A percentile compares a stretch with the other conserved stretches of the same genome.
These are phyloP conservation scores for Tarsius wallacei DNA, from an alignment of 2,797 vertebrate genomes.

Conservation along the genomic window DNA sequence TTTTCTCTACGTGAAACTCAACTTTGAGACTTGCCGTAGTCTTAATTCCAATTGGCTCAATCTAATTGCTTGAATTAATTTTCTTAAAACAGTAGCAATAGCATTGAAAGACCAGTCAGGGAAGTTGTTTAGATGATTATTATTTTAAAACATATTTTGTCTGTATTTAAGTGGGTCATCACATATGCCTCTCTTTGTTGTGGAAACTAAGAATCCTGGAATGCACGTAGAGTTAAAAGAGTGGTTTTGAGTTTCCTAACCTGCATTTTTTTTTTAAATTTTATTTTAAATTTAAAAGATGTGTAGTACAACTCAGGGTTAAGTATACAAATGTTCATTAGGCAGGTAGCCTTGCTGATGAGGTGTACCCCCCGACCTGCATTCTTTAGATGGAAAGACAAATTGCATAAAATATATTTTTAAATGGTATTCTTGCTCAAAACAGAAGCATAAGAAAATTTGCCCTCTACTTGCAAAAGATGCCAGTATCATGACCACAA, in stretches of 20 bases:
- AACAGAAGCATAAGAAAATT: slow-evolving; percentile 46
- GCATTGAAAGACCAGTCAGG: slow-evolving; percentile 13
- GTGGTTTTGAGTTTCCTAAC: slow-evolving; percentile 16
- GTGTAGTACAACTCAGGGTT: no score
- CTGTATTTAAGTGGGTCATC: slow-evolving; percentile 20
- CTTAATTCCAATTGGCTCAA: slow-evolving; percentile 33
- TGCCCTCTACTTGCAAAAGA: background rate
- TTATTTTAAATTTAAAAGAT: no score
- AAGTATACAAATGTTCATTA: no score
- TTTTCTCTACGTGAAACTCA: background rate
- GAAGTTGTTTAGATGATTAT: slow-evolving; percentile 44
- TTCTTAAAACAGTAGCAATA: slow-evolving; percentile 38
- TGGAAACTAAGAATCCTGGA: slow-evolving; percentile 58
- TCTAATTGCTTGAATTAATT: slow-evolving; percentile 32
- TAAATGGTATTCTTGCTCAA: background rate
- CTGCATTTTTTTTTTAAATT: background rate
- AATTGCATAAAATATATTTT: slow-evolving; percentile 1
- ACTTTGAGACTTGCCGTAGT: background rate
- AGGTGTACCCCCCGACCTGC: no score
- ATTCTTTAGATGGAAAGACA: background rate
- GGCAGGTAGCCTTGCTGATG: no score
- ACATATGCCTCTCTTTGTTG: background rate
- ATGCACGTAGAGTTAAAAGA: slow-evolving; percentile 39
- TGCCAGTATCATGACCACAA: background rate
- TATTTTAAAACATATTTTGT: slow-evolving; percentile 62